A percentile compares a stretch with the other conserved stretches of the same genome.
Evolutionary conservation across 2,113 vertebrate species (phyloP).

Genomic region (Gavialis gangeticus): DNA sequence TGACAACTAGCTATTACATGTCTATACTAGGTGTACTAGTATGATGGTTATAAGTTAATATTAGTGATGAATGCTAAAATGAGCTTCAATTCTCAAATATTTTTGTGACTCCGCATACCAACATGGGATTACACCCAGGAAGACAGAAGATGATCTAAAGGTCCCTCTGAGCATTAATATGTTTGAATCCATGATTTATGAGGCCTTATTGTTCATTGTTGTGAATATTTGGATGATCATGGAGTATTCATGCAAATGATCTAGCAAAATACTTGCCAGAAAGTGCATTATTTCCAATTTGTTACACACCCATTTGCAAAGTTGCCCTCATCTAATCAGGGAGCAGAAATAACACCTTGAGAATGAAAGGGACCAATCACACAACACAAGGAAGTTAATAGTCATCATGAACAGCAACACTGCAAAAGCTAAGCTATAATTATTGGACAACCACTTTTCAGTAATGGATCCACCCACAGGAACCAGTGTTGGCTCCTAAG

Average conservation of each 20-base stretch:
- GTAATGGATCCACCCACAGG: background rate
- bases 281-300: background rate
- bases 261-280: background rate
- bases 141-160: background rate
- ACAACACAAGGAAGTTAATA: background rate
- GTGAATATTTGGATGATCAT: background rate
- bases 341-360: background rate
- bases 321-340: background rate
- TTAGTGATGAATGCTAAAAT: background rate
- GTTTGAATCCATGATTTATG: background rate
- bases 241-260: background rate
- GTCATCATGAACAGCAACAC: background rate
- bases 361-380: background rate
- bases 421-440: background rate
- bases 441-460: background rate
- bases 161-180: too few relatives aligned
- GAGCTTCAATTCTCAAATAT: accelerated
- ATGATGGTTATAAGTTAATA: background rate
- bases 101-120: background rate
- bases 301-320: background rate
- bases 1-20: conserved; percentile 60
- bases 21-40: background rate
- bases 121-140: accelerated
- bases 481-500: background rate
- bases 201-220: background rate